A percentile compares a stretch with the other conserved stretches of the same genome.
Conservation (phyloP, 1,140 invertebrate species). For the Caerostris darwini region DNA sequence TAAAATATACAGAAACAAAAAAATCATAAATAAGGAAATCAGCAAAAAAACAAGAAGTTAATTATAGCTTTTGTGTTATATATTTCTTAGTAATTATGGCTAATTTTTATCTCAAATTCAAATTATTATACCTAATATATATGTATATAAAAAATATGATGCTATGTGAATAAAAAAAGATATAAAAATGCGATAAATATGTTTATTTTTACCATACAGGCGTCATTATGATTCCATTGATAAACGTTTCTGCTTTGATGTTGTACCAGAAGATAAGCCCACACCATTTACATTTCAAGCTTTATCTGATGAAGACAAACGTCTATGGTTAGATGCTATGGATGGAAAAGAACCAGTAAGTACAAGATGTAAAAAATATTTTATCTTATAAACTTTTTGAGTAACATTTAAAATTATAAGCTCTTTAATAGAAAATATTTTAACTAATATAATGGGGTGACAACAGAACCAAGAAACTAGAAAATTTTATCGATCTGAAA, state of each 20-base stretch:
- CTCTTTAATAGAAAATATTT: not conserved
- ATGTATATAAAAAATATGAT: too few species aligned
- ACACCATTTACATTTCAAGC: constrained; percentile 94
- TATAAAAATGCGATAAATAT: not conserved
- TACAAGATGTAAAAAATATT: not conserved
- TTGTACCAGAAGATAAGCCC: constrained; percentile 90
- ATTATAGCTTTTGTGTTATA: too few species aligned
- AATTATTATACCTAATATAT: too few species aligned
- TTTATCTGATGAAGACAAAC: constrained; percentile 93
- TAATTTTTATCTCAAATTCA: too few species aligned
- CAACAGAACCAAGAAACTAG: too few species aligned
- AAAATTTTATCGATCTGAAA: too few species aligned
- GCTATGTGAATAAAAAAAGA: too few species aligned
- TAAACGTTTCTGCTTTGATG: constrained; percentile 96
- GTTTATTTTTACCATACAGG: constrained; percentile 81
- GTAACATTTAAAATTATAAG: not conserved
- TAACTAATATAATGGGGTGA: too few species aligned
- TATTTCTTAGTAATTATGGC: too few species aligned
- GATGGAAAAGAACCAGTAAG: constrained; percentile 93
- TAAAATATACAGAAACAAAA: too few species aligned
- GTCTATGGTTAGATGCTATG: constrained; percentile 96
- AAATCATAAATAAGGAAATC: too few species aligned
- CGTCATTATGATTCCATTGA: constrained; percentile 94
- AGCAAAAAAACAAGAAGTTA: too few species aligned
- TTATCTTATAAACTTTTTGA: not conserved